Conservation (phyloP, 2,113 vertebrate genomes). For the Albula goreensis region DNA sequence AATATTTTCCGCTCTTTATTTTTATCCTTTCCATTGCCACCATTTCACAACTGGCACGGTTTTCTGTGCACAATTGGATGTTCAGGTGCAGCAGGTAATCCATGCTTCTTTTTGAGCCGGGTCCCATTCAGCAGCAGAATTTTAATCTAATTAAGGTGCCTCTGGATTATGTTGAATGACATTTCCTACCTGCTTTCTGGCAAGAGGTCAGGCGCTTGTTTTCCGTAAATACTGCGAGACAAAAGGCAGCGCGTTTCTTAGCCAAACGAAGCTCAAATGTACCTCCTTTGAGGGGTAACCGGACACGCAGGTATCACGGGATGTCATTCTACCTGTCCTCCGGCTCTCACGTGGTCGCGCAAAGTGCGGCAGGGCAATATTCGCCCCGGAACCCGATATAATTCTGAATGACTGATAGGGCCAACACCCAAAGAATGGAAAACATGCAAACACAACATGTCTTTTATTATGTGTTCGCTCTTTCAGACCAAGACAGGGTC, state of each 20-base stretch:
- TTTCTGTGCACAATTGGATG: conserved; percentile 18
- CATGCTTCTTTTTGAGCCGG: conserved; percentile 20
- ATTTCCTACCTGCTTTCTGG: conserved; percentile 28
- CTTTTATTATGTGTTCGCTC: conserved; percentile 33
- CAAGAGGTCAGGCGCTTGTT: conserved; percentile 25
- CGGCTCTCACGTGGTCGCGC: conserved; percentile 24
- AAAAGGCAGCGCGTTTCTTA: conserved; percentile 20
- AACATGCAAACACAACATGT: conserved; percentile 48
- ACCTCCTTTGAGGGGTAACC: conserved; percentile 41
- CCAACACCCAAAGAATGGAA: conserved; percentile 40
- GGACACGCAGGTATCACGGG: conserved; percentile 32
- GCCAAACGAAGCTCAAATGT: conserved; percentile 29
- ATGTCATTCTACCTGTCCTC: conserved; percentile 37
- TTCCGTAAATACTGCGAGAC: conserved; percentile 34
- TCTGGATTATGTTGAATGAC: conserved; percentile 31
- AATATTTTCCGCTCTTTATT: background rate
- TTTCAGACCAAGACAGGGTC: conserved; percentile 18
- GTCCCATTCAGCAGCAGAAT: background rate
- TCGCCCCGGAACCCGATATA: conserved; percentile 35
- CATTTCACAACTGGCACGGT: conserved; percentile 35
- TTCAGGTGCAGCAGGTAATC: conserved; percentile 34
- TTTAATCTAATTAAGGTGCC: conserved; percentile 41
- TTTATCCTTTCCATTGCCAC: background rate
- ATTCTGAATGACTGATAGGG: conserved; percentile 37
- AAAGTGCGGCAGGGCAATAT: conserved; percentile 7